These are phyloP conservation scores for Mirza zaza DNA, from an alignment of 2,113 vertebrate genomes.

Conservation along the genomic window DNA sequence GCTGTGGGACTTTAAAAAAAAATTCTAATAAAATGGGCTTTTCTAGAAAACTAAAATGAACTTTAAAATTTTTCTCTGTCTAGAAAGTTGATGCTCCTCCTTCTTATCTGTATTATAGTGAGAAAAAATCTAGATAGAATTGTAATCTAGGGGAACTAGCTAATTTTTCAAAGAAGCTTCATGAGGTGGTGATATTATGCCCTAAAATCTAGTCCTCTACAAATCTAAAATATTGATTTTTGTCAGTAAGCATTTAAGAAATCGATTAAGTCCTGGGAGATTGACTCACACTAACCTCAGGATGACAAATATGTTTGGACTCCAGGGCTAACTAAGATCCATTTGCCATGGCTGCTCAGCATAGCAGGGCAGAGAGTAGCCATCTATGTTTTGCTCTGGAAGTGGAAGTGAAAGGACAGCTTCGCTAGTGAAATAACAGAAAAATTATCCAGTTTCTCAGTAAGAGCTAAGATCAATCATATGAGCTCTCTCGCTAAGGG, in stretches of 20 bases:
- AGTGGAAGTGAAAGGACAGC: neutral
- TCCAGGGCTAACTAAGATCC: conserved; percentile 6
- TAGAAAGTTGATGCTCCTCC: neutral
- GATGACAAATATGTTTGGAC: neutral
- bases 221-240: conserved; percentile 56
- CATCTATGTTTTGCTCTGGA: neutral
- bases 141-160: neutral
- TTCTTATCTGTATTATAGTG: neutral
- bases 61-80: neutral
- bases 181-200: neutral
- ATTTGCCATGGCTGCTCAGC: neutral
- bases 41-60: neutral
- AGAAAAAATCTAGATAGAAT: conserved; percentile 36
- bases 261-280: conserved; percentile 12
- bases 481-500: too few species aligned
- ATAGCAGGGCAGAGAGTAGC: neutral
- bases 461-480: too few species aligned
- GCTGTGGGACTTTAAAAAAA: neutral
- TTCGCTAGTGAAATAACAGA: too few species aligned
- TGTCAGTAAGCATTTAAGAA: conserved; percentile 59
- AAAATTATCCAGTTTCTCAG: too few species aligned
- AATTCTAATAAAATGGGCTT: neutral
- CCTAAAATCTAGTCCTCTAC: neutral
- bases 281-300: neutral
- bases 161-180: conserved; percentile 27